Percentiles rank a stretch among this genome's conserved stretches.
These are phyloP conservation scores for Morphnarchus princeps DNA, from an alignment of 2,113 vertebrate species.

Conservation along the genomic window DNA sequence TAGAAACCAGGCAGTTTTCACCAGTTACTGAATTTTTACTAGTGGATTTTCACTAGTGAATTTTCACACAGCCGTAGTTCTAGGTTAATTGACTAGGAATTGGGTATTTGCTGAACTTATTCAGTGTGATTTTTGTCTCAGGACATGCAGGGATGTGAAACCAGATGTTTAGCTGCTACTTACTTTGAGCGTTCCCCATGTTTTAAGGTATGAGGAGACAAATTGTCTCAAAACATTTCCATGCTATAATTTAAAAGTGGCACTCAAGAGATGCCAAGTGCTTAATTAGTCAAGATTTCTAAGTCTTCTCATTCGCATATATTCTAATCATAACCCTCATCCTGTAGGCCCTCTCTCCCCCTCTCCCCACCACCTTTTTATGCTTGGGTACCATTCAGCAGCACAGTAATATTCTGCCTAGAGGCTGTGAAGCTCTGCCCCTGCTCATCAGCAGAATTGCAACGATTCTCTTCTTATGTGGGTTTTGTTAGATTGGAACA, in stretches of 20 bases:
- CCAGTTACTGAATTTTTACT: background rate
- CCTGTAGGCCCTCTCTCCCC: background rate
- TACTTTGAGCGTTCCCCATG: accelerated
- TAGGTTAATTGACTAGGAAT: background rate
- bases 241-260: background rate
- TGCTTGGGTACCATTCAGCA: background rate
- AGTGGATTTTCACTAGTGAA: background rate
- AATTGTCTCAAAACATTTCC: background rate
- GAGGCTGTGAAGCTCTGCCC: background rate
- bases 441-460: background rate
- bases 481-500: background rate
- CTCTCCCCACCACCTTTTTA: accelerated
- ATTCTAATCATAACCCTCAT: background rate
- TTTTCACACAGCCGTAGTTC: background rate
- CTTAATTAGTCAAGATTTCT: background rate
- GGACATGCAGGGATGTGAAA: background rate
- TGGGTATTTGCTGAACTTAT: background rate
- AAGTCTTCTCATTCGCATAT: background rate
- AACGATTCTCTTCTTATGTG: background rate
- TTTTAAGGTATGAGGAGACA: background rate
- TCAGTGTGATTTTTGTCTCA: background rate
- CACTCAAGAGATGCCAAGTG: background rate
- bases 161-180: background rate
- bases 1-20: background rate
- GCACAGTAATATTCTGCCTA: background rate